A percentile compares a stretch with the other conserved stretches of the same genome.
Evolutionary conservation across 2,797 vertebrate species (phyloP).

Genomic region (Champsocephalus gunnari): DNA sequence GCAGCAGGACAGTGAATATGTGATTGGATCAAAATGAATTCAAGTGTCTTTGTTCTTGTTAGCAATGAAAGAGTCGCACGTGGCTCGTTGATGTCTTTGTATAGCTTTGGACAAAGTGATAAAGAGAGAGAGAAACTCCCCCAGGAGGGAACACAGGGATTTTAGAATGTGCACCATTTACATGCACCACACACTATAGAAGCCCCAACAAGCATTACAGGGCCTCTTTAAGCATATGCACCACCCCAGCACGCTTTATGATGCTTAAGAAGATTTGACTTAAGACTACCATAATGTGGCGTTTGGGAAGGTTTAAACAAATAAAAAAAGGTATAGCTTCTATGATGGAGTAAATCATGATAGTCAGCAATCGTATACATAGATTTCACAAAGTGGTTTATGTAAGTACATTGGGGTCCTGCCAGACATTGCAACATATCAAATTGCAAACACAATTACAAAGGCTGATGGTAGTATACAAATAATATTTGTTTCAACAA

Average conservation of each 20-base stretch:
- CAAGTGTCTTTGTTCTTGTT: background rate
- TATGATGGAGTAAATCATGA: too few relatives aligned
- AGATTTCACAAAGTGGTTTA: background rate
- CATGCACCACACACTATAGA: too few relatives aligned
- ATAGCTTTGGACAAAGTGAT: background rate
- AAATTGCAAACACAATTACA: background rate
- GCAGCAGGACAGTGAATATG: background rate
- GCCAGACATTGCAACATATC: background rate
- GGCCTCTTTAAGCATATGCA: too few relatives aligned
- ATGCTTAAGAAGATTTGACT: too few relatives aligned
- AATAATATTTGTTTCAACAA: slow-evolving; percentile 2
- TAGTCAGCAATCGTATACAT: background rate
- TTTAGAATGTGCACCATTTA: too few relatives aligned
- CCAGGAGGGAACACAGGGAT: too few relatives aligned
- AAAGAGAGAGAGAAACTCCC: too few relatives aligned
- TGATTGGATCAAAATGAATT: background rate
- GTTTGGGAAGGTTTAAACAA: too few relatives aligned
- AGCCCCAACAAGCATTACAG: too few relatives aligned
- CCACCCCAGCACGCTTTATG: too few relatives aligned
- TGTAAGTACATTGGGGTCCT: background rate
- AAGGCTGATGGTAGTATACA: background rate
- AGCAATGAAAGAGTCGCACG: background rate
- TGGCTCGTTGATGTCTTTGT: background rate
- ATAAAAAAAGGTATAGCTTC: too few relatives aligned
- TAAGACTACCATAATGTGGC: too few relatives aligned